Base-by-base conservation (phyloP, 2,113 vertebrate genomes). In the Romanogobio albipinnatus region DNA sequence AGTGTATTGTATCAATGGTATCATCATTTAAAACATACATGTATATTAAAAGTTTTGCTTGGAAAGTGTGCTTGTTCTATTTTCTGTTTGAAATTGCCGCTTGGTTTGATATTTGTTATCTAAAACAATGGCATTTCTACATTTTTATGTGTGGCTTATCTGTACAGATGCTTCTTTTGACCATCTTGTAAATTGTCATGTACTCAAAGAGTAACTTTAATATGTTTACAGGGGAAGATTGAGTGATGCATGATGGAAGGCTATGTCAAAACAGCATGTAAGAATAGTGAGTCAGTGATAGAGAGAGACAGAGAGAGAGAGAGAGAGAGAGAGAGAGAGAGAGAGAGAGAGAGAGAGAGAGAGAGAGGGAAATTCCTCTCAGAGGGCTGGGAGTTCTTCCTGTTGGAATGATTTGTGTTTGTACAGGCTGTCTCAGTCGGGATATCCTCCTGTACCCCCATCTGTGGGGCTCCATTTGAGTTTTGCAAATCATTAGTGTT, bases 401-500 rank as follows among this genome's bases (percentile, higher is more conserved):
- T 95, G 94, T 94, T 85, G 87, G 90, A 93, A 76, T 74, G 92
- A 92, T 92, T 91, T 91, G 91, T 95, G 94, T 95, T 95, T 95
- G 92, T 94, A 94, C 94, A 95, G 94, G 92, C 93, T 88, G 91
- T 91, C 93, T 94, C 93, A 94, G 92, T 89, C 93, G 93, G 94
- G 94, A 95, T 95, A 94, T 95, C 94, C 94, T 95, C 93, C 92
- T 91, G 90, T 92, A 87, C 90, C 92, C 90, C 89, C 92, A 92
- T 93, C 92, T 92, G 94, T 88, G 88, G 86, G 87, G 89, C 88
- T 86, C 74, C 26, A 29, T 26, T 83, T 76, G 43, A 56, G 66
- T 68, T 81, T 81, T 68, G 24, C 24, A 29, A 80, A 64, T 80
- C 4, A 51, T 62, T 43, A 59, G 19, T 61, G 33, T 9, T 59